Evolutionary conservation across 1,140 invertebrate species (phyloP).

Genomic region (Drosophila punjabiensis): DNA sequence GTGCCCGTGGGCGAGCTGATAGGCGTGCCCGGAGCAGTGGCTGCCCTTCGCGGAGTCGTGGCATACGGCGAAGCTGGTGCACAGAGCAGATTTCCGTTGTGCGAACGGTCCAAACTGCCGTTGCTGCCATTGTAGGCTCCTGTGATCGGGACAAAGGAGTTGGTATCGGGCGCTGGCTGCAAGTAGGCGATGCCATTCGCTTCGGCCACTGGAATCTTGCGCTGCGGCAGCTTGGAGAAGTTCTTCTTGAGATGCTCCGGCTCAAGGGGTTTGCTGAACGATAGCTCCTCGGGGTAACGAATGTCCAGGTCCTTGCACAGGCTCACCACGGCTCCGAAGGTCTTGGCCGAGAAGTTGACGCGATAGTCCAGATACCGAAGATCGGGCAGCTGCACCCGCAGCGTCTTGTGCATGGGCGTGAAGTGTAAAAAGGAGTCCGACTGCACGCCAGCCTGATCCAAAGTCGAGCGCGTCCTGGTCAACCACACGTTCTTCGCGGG

Average conservation of each 20-base stretch:
- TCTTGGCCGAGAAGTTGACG: slow-evolving; percentile 98
- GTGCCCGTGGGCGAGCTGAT: slow-evolving; percentile 89
- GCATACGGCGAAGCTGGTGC: slow-evolving; percentile 68
- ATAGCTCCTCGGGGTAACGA: slow-evolving; percentile 98
- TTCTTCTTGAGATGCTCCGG: slow-evolving; percentile 95
- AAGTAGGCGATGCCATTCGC: slow-evolving; percentile 75
- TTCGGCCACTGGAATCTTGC: slow-evolving; percentile 86
- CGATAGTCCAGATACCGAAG: slow-evolving; percentile 96
- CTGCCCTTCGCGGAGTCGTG: slow-evolving; percentile 88
- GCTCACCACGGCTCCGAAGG: slow-evolving; percentile 97
- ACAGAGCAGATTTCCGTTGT: slow-evolving; percentile 86
- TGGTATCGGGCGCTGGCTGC: slow-evolving; percentile 91
- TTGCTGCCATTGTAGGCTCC: slow-evolving; percentile 89
- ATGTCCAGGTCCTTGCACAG: slow-evolving; percentile 98
- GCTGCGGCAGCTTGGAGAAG: slow-evolving; percentile 90
- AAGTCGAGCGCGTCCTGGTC: slow-evolving; percentile 95
- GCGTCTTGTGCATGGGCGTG: slow-evolving; percentile 99
- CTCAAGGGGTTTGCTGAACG: slow-evolving; percentile 96
- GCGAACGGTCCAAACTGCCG: slow-evolving; percentile 89
- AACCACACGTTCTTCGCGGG: slow-evolving; percentile 98
- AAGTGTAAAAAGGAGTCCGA: slow-evolving; percentile 98
- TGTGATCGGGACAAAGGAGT: slow-evolving; percentile 92
- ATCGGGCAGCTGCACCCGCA: slow-evolving; percentile 97
- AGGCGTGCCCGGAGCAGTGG: slow-evolving; percentile 88
- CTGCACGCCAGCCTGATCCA: slow-evolving; percentile 99